Evolutionary conservation across 2,797 vertebrate species (phyloP), one percentile per base, ranked within the genome.

Genomic region (Poeciliopsis presidionis): DNA sequence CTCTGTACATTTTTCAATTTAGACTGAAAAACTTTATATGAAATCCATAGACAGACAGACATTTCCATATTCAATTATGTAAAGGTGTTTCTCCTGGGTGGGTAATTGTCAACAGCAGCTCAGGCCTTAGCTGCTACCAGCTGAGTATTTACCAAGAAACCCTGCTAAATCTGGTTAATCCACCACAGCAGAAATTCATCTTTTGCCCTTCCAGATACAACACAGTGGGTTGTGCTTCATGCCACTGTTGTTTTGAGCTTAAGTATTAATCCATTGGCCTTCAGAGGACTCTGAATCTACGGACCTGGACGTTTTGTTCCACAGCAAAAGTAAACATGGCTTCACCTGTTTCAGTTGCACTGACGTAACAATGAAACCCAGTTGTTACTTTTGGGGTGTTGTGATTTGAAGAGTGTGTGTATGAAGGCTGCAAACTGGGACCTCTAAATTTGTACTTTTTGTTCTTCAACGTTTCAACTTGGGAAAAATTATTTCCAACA

Each of bases 141-240:
- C 77, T 84, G 81, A 78, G 53, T 85, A 75, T 88, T 82, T 81
- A 73, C 78, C 57, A 28, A 49, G 47, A 87, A 84, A 84, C 51
- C 39, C 63, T 55, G 30, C 36, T 86, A 84, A 90, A 90, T 82
- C 81, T 70, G 73, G 83, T 90, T 88, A 86, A 90, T 92, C 86
- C 83, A 86, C 80, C 73, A 86, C 71, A 84, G 78, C 80, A 89
- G 74, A 79, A 89, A 91, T 77, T 88, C 85, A 87, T 89, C 82
- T 69, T 75, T 72, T 77, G 78, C 83, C 72, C 79, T 86, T 78
- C 86, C 57, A 81, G 49, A 78, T 11, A 55, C 61, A 72, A 25
- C 91, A 90, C 88, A 90, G 86, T 77, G 79, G 61, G 70, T 59
- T 74, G 57, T 81, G 84, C 80, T 84, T 83, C 72, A 76, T 76